A percentile compares a stretch with the other conserved stretches of the same genome.
phyloP scores from a whole-genome alignment of 1,140 invertebrate species.

The Dysdera silvatica region DNA sequence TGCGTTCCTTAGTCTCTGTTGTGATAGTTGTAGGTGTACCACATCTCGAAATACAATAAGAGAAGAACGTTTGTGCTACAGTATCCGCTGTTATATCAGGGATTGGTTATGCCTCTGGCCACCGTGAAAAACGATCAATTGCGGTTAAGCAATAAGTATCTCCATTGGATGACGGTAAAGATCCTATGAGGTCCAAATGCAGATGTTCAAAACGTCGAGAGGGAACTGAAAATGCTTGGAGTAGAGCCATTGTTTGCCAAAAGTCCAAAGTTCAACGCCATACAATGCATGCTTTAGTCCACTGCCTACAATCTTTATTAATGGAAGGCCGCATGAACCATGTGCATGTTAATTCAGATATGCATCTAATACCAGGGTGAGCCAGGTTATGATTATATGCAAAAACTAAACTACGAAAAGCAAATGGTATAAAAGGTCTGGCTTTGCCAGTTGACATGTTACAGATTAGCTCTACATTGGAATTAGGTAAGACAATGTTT shows the following conservation, averaged over 20 bases:
- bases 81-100: slow-evolving; percentile 41
- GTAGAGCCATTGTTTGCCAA: slow-evolving; percentile 22
- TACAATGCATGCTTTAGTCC: not conserved
- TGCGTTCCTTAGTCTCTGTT: slow-evolving; percentile 45
- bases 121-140: slow-evolving; percentile 45
- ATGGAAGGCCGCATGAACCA: slow-evolving; percentile 23
- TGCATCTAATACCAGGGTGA: slow-evolving; percentile 11
- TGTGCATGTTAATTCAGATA: not conserved
- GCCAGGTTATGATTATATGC: slow-evolving; percentile 1
- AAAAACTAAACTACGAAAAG: slow-evolving; percentile 9
- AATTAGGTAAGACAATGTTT: not conserved
- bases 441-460: slow-evolving; percentile 1
- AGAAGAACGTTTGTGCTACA: slow-evolving; percentile 37
- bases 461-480: not conserved
- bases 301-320: not conserved
- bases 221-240: not conserved
- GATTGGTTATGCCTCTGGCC: slow-evolving; percentile 44
- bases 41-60: slow-evolving; percentile 40
- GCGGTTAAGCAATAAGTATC: slow-evolving; percentile 43
- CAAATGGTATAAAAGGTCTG: slow-evolving; percentile 4
- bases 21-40: slow-evolving; percentile 37
- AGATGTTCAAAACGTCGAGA: slow-evolving; percentile 41
- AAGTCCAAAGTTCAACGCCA: slow-evolving; percentile 22
- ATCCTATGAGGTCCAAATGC: slow-evolving; percentile 49
- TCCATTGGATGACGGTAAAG: slow-evolving; percentile 40